Conservation (phyloP, 2,888 invertebrate species). For the Macroteleia sp. region DNA sequence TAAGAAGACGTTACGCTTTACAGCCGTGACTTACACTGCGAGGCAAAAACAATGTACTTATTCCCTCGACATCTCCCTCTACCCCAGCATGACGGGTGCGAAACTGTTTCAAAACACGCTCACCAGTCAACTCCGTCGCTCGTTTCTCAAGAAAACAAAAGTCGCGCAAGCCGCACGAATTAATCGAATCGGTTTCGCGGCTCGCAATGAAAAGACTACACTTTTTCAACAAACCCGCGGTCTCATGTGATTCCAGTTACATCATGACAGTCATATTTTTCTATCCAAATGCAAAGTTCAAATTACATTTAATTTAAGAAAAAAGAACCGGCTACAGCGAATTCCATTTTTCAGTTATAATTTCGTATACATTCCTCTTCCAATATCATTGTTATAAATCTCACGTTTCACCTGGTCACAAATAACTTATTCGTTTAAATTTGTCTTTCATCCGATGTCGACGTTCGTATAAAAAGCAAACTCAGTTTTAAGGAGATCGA, state of each 20-base stretch:
- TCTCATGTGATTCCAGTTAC: too few relatives aligned
- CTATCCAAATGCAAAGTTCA: too few relatives aligned
- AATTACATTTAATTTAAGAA: too few relatives aligned
- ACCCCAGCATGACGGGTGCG: constrained; percentile 55
- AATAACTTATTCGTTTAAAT: constrained; percentile 34
- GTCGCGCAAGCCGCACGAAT: too few relatives aligned
- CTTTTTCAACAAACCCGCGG: too few relatives aligned
- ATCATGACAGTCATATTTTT: too few relatives aligned
- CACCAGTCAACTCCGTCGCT: constrained; percentile 52
- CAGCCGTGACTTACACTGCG: constrained; percentile 53
- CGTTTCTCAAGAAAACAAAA: constrained; percentile 45
- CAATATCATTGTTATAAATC: constrained; percentile 46
- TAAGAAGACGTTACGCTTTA: constrained; percentile 54
- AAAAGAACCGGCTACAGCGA: constrained; percentile 24
- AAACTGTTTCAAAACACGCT: constrained; percentile 65
- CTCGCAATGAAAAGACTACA: too few relatives aligned
- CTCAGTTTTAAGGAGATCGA: constrained; percentile 38
- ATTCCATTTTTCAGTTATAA: constrained; percentile 46
- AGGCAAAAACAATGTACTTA: constrained; percentile 70
- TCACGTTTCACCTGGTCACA: constrained; percentile 30
- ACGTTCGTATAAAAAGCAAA: constrained; percentile 56
- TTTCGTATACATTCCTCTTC: constrained; percentile 51
- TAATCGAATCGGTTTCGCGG: too few relatives aligned
- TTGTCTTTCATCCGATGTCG: constrained; percentile 51
- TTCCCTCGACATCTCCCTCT: constrained; percentile 59